Base-by-base conservation (phyloP, 2,888 invertebrate genomes). In the Eupithecia vulgata region DNA sequence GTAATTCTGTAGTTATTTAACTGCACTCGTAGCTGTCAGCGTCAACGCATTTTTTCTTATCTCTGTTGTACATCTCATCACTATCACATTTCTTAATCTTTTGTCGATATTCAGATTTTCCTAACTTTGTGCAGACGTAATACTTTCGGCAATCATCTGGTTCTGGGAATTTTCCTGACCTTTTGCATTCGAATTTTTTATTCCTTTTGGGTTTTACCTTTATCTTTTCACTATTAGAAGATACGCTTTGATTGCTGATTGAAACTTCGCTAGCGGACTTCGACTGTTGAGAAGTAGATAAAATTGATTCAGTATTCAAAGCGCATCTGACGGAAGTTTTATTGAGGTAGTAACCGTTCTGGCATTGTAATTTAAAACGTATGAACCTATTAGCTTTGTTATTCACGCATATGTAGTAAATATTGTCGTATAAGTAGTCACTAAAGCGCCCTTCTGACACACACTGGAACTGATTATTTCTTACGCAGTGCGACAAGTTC, bases 391-490 rank as follows among this genome's bases (percentile, higher is more conserved):
- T 77, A 4, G 80, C 34, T 30, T 75, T 83, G 78, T 86, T 85
- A 79, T 83, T 88, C 42, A 90, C 83, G 81, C 95, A 95, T 68
- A 93, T 88, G 74, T 91, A 91, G 79, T 95, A 95, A 74, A 88
- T 80, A 78, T 94, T 89, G 76, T 91, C 89, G 68, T 85, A 85
- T 45, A 87, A 81, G 62, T 87, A 81, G 74, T 92, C 91, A 75
- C 83, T 85, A 80, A 91, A 95, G 68, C 92, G 87, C 5, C 94
- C 94, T 79, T 86, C 86, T 35, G 85, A 78, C 52, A 88, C 83
- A 83, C 95, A 95, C 79, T 87, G 86, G 80, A 95, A 95, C 82
- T 94, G 91, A 76, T 92, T 91, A 52, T 93, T 87, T 81, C 91
- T 89, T 45, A 90, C 81, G 79, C 94, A 95, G 79, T 93, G 93